Conservation (phyloP, 2,888 invertebrate genomes). For the Seira ritae region DNA sequence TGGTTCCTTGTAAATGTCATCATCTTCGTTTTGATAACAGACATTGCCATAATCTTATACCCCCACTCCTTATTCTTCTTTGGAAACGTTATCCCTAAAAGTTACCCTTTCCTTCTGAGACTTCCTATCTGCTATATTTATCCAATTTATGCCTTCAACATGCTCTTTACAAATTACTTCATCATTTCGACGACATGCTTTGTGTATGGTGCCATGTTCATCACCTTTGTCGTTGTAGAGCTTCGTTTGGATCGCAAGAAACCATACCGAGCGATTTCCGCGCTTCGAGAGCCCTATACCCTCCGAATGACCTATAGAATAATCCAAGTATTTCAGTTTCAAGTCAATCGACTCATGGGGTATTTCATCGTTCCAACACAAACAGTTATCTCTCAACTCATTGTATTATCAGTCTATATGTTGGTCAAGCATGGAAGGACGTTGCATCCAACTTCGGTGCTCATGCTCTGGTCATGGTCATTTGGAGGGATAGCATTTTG, state of each 20-base stretch:
- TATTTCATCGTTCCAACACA: slow-evolving; percentile 18
- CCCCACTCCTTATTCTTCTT: neutral
- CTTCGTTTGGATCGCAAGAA: neutral
- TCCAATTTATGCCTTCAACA: neutral
- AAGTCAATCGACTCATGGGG: neutral
- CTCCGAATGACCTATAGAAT: slow-evolving; percentile 18
- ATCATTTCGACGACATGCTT: slow-evolving; percentile 6
- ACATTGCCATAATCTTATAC: neutral
- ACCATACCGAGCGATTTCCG: neutral
- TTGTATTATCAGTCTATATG: neutral
- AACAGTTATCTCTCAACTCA: neutral
- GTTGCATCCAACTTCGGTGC: neutral
- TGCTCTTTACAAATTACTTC: neutral
- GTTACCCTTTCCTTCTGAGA: neutral
- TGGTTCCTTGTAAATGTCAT: neutral
- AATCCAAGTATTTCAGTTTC: slow-evolving; percentile 20
- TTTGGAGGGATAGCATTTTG: neutral
- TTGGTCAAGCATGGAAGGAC: neutral
- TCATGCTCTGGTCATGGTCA: neutral
- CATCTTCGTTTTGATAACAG: neutral
- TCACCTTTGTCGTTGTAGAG: neutral
- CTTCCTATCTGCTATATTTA: neutral
- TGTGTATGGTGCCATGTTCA: neutral
- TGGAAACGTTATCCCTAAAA: neutral
- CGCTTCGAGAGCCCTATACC: neutral